A percentile compares a stretch with the other conserved stretches of the same genome.
Evolutionary conservation across 2,888 invertebrate species (phyloP).

Genomic region (Eristalis arbustorum): DNA sequence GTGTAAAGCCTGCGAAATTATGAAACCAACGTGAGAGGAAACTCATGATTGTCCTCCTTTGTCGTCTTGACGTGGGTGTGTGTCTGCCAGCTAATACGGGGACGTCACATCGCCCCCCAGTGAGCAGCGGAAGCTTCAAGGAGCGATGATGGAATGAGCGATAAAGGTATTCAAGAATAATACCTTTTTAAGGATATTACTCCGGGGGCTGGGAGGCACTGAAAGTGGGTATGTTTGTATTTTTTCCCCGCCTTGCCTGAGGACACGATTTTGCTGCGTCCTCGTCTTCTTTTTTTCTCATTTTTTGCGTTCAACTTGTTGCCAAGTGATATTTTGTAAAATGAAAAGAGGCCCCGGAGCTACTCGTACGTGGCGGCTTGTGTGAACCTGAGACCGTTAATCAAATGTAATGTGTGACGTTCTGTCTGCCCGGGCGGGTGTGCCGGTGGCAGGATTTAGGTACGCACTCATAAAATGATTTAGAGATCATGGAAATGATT

Average conservation of each 20-base stretch:
- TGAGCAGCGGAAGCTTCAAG: background rate
- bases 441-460: background rate
- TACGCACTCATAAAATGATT: background rate
- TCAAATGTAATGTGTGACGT: slow-evolving; percentile 20
- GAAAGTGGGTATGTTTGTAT: background rate
- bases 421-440: background rate
- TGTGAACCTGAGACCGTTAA: background rate
- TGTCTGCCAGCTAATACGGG: background rate
- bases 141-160: background rate
- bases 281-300: background rate
- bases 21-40: slow-evolving; percentile 34
- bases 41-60: slow-evolving; percentile 7
- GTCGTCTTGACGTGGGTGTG: background rate
- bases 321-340: slow-evolving; percentile 13
- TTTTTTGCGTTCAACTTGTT: slow-evolving; percentile 31
- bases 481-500: background rate
- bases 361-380: background rate
- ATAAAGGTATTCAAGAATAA: slow-evolving; percentile 24
- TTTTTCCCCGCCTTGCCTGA: background rate
- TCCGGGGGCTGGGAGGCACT: background rate
- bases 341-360: background rate
- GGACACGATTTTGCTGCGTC: slow-evolving; percentile 17
- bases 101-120: too few species aligned
- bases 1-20: slow-evolving; percentile 36
- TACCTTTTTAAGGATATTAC: slow-evolving; percentile 34